Base-by-base conservation (phyloP, 1,140 invertebrate genomes). In the Lordiphosa stackelbergi region DNA sequence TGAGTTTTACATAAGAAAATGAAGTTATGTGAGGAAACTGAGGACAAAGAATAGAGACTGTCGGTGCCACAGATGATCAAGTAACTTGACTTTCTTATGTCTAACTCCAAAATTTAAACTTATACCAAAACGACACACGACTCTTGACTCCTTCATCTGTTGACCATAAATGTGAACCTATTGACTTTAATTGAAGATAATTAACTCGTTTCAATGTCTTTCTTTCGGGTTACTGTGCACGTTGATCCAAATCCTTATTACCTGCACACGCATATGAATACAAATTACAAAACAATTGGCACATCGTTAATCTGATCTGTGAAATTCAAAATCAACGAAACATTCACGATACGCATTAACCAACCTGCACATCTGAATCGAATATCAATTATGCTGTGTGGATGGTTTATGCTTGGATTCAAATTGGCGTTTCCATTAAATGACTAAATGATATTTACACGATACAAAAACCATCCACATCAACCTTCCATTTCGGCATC, bases 201-300 rank as follows among this genome's bases (percentile, higher is more conserved):
- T 51, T 52, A 51, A 63, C 34, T 63, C 47, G 19, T 62, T 62
- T 52, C 24, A 56, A 57, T 51, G 51, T 62, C 42, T 45, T 57
- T 63, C 45, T 38, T 54, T 51, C 58, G 54, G 54, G 55, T 38
- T 31, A 31, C 28, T 31, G 28, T 31, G 28, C 28, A 53, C 57
- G 8, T 43, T 55, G 38, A 37, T 59, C 37, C 10, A 58, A 53
- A 59, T 65, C 34, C 35, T 47, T 41, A 28, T 42, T 36, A 60
- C 31, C 52, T 59, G 55, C 55, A 65, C 62, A 65, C 56, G 42
- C 22, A 45, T 53, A 55, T 52, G 51, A 10, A 51, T 41, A 16
- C 48, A 49, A 24, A 42, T 10, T 38, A 22, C 31, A 55, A 55
- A 10, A 9, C 40, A 58, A 58, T 64, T 64, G 54, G 61, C 54